phyloP scores from a whole-genome alignment of 2,113 vertebrate genomes.

The Melanocharis versteri region DNA sequence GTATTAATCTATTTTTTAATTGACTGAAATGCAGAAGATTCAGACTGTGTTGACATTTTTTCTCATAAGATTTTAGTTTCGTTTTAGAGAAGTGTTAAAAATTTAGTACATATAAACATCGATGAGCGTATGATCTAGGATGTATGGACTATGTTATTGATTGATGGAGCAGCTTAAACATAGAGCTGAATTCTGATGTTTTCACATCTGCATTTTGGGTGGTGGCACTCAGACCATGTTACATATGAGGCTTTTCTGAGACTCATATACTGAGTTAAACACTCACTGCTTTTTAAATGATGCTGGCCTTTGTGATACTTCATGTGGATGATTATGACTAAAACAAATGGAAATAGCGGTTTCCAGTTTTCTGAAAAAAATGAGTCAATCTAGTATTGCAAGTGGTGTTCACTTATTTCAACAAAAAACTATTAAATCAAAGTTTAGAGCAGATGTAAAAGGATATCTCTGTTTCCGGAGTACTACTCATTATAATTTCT shows the following conservation, averaged over 20 bases:
- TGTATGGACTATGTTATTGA: fast-evolving
- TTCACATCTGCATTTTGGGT: background rate
- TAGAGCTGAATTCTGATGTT: background rate
- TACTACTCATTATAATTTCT: background rate
- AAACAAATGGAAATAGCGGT: background rate
- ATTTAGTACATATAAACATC: background rate
- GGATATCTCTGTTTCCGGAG: background rate
- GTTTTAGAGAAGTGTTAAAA: background rate
- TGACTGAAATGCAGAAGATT: background rate
- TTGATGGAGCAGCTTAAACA: background rate
- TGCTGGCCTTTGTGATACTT: background rate
- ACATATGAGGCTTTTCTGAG: background rate
- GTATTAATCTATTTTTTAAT: background rate
- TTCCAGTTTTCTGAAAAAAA: background rate
- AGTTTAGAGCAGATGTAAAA: background rate
- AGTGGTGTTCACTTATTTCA: background rate
- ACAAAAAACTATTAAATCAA: background rate
- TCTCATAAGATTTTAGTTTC: background rate
- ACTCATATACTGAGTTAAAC: background rate
- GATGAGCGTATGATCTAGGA: background rate
- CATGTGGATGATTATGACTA: background rate
- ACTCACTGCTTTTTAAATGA: background rate
- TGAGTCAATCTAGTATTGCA: background rate
- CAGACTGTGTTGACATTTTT: background rate
- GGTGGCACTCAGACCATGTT: background rate